phyloP scores from a whole-genome alignment of 2,797 vertebrate species.

The Psittacula echo region DNA sequence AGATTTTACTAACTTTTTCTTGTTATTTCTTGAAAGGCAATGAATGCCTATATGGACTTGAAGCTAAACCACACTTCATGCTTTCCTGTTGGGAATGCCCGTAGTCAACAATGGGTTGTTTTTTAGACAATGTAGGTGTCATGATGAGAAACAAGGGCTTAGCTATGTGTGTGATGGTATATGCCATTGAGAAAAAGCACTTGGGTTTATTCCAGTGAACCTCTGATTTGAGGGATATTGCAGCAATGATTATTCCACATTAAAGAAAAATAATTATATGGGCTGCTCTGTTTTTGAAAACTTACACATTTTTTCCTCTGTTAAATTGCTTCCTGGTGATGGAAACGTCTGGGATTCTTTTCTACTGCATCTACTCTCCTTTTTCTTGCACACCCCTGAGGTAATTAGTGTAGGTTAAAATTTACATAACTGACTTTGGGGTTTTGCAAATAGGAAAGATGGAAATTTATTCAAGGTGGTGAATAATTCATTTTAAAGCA shows the following conservation, averaged over 20 bases:
- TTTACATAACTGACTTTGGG: slow-evolving; percentile 68
- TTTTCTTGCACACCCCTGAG: slow-evolving; percentile 48
- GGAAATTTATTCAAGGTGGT: slow-evolving; percentile 63
- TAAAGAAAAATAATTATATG: neutral
- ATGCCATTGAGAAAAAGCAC: neutral
- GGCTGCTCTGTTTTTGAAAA: slow-evolving; percentile 43
- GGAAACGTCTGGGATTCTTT: slow-evolving; percentile 48
- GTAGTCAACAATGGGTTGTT: neutral
- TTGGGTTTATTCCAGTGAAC: neutral
- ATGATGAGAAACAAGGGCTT: neutral
- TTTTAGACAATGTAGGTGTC: neutral
- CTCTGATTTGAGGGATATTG: slow-evolving; percentile 7
- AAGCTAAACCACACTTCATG: slow-evolving; percentile 1
- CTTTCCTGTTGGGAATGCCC: neutral
- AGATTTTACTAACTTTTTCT: neutral
- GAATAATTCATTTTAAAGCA: slow-evolving; percentile 72
- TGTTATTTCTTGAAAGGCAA: neutral
- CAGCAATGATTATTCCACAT: slow-evolving; percentile 2
- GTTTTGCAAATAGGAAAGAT: slow-evolving; percentile 68
- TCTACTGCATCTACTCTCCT: slow-evolving; percentile 32
- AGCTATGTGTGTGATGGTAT: neutral
- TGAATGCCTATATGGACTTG: neutral
- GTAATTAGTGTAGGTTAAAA: slow-evolving; percentile 71
- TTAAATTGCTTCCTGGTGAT: slow-evolving; percentile 58
- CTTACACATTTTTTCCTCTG: slow-evolving; percentile 45